phyloP scores from a whole-genome alignment of 2,113 vertebrate species.

The Struthio camelus region DNA sequence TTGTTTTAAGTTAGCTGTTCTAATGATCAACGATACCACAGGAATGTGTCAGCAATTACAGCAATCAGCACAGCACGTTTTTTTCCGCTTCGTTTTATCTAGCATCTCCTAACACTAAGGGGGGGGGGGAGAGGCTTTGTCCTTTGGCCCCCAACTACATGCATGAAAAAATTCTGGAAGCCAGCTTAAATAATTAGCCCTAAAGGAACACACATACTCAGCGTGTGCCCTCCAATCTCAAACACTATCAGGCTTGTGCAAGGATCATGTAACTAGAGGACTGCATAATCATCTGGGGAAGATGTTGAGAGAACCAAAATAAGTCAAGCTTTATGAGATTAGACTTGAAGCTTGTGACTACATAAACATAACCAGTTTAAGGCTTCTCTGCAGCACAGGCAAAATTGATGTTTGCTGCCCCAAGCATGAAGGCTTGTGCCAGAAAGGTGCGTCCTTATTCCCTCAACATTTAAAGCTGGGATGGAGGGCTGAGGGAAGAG shows the following conservation, averaged over 20 bases:
- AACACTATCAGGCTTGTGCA: neutral
- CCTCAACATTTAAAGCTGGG: neutral
- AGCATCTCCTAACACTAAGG: constrained; percentile 24
- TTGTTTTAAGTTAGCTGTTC: constrained; percentile 57
- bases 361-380: neutral
- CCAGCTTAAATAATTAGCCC: neutral
- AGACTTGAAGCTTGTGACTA: neutral
- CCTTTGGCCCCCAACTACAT: neutral
- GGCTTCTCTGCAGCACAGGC: neutral
- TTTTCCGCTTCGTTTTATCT: constrained; percentile 36
- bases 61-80: neutral
- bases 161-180: neutral
- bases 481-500: neutral
- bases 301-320: neutral
- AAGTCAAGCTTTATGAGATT: neutral
- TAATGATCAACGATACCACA: constrained; percentile 57
- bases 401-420: neutral
- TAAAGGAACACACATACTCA: neutral
- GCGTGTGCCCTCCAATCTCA: neutral
- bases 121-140: neutral
- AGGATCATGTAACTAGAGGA: neutral
- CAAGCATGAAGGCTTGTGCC: neutral
- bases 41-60: constrained; percentile 55
- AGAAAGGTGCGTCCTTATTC: neutral
- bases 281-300: neutral